Conservation (phyloP, 2,113 vertebrate genomes). For the Galeopterus variegatus region DNA sequence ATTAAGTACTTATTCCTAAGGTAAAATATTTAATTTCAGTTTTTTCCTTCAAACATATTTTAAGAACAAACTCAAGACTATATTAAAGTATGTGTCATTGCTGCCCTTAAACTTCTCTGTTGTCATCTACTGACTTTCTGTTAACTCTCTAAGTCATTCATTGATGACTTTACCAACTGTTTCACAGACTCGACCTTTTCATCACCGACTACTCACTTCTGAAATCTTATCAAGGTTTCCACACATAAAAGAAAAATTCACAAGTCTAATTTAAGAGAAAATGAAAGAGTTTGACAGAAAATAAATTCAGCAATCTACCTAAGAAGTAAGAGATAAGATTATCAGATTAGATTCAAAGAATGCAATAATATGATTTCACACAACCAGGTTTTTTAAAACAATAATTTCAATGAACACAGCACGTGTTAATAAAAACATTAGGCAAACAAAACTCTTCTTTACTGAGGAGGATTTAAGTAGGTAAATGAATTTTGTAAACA, state of each 20-base stretch:
- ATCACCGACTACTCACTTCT: background rate
- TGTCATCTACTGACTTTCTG: background rate
- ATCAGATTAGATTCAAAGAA: background rate
- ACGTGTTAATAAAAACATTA: background rate
- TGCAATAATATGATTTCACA: background rate
- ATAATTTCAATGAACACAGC: background rate
- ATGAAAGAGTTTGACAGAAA: background rate
- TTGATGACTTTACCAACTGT: background rate
- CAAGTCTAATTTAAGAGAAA: background rate
- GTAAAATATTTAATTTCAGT: background rate
- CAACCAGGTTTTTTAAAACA: background rate
- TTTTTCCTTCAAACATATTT: background rate
- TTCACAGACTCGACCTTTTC: background rate
- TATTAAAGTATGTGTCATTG: background rate
- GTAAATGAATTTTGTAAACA: background rate
- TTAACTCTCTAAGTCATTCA: background rate
- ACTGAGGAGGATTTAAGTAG: background rate
- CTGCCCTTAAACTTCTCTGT: background rate
- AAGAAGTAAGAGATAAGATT: background rate
- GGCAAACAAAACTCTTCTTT: background rate
- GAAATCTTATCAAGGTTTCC: background rate
- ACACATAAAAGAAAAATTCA: background rate
- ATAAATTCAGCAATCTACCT: background rate
- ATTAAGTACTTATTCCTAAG: conserved; percentile 10
- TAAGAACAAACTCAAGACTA: background rate